Conservation (phyloP, 2,797 vertebrate species). For the Carapus acus region DNA sequence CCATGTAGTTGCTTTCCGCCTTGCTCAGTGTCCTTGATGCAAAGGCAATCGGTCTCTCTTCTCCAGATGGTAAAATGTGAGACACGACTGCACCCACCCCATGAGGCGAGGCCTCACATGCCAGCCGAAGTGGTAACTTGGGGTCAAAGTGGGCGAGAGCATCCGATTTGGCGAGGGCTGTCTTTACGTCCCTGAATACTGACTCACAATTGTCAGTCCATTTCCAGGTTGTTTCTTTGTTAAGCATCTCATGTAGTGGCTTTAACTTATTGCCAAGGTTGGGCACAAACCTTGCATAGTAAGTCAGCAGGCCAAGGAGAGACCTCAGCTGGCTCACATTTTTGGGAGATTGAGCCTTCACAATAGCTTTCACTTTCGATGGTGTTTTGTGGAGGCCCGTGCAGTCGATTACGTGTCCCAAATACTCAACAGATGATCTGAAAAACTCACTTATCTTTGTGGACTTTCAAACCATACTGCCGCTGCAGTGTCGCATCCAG, state of each 20-base stretch:
- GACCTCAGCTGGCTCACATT: not conserved
- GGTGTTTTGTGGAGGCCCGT: too few relatives aligned
- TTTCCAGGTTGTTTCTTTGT: slow-evolving; percentile 14
- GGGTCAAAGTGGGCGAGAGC: slow-evolving; percentile 13
- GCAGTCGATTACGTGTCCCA: too few relatives aligned
- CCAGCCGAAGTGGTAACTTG: not conserved
- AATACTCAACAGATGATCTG: too few relatives aligned
- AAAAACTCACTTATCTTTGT: too few relatives aligned
- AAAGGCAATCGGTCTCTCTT: slow-evolving; percentile 7
- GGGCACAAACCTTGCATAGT: slow-evolving; percentile 5
- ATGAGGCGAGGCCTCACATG: slow-evolving; percentile 1
- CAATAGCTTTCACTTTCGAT: too few relatives aligned
- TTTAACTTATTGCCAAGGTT: slow-evolving; percentile 17
- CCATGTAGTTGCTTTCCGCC: slow-evolving; percentile 8
- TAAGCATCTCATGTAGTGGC: slow-evolving; percentile 1
- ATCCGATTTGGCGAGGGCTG: not conserved
- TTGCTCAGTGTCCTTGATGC: slow-evolving; percentile 6
- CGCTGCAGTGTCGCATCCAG: too few relatives aligned
- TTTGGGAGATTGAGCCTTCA: too few relatives aligned
- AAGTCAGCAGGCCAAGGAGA: not conserved
- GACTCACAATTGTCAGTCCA: slow-evolving; percentile 6
- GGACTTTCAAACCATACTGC: too few relatives aligned
- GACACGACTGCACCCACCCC: not conserved
- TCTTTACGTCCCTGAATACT: not conserved
- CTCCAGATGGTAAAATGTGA: not conserved